Percentiles rank a stretch among this genome's conserved stretches.
Evolutionary conservation across 2,113 vertebrate genomes (phyloP).

Genomic region (Eulemur macaco): DNA sequence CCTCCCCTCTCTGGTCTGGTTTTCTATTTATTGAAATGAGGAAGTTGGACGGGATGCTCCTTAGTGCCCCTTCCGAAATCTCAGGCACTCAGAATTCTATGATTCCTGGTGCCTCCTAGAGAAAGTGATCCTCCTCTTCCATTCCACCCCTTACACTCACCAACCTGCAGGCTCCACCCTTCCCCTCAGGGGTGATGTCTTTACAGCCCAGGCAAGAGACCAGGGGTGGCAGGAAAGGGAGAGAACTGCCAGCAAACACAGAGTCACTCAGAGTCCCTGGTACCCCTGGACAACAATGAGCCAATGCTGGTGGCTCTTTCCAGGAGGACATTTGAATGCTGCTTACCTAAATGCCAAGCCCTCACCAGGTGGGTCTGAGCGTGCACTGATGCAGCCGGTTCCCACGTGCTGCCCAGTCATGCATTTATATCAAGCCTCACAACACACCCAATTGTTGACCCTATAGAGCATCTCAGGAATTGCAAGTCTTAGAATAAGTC

Average conservation of each 20-base stretch:
- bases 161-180: too few species aligned
- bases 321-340: too few species aligned
- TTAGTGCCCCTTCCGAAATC: background rate
- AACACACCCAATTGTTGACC: background rate
- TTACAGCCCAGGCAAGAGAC: too few species aligned
- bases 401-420: background rate
- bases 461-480: background rate
- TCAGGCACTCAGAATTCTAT: background rate
- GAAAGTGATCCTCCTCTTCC: background rate
- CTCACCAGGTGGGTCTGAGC: background rate
- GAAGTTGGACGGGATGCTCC: background rate
- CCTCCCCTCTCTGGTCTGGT: background rate
- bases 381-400: background rate
- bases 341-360: background rate
- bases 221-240: background rate
- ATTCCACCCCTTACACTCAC: background rate
- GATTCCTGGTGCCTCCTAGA: background rate
- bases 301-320: background rate
- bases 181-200: background rate
- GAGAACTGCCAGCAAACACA: background rate
- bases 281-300: background rate
- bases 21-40: background rate
- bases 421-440: background rate
- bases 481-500: background rate
- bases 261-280: background rate